Evolutionary conservation across 2,797 vertebrate genomes (phyloP).

Genomic region (Spinibarbus caldwelli): DNA sequence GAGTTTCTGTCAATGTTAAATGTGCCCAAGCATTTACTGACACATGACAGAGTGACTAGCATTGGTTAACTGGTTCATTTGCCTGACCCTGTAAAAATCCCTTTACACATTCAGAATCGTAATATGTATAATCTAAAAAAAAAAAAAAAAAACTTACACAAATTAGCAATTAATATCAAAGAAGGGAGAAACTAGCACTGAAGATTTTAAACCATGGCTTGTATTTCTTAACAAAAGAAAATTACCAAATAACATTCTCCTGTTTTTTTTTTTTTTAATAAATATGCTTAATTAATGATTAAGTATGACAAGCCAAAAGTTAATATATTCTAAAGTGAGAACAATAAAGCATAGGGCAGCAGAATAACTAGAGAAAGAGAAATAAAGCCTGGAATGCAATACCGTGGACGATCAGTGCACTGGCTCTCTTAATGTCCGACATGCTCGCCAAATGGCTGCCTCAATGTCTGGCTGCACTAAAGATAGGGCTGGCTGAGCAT

Average conservation of each 20-base stretch:
- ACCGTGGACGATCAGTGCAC: conserved; percentile 16
- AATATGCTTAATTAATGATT: not conserved
- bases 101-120: not conserved
- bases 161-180: not conserved
- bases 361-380: not conserved
- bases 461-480: conserved; percentile 35
- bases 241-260: not conserved
- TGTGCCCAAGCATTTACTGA: conserved; percentile 60
- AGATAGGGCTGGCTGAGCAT: conserved; percentile 32
- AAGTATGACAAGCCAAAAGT: not conserved
- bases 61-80: not conserved
- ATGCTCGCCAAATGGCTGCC: conserved; percentile 49
- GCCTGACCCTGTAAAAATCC: not conserved
- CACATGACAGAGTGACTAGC: conserved; percentile 35
- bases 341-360: not conserved
- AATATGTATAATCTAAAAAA: not conserved
- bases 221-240: not conserved
- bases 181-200: not conserved
- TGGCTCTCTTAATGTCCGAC: conserved; percentile 44
- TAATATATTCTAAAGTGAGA: not conserved
- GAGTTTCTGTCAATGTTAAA: conserved; percentile 52
- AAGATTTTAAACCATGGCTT: no score
- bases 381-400: not conserved
- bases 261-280: not conserved
- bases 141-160: no score